Conservation (phyloP, 1,140 invertebrate genomes). For the Drosophila albomicans region DNA sequence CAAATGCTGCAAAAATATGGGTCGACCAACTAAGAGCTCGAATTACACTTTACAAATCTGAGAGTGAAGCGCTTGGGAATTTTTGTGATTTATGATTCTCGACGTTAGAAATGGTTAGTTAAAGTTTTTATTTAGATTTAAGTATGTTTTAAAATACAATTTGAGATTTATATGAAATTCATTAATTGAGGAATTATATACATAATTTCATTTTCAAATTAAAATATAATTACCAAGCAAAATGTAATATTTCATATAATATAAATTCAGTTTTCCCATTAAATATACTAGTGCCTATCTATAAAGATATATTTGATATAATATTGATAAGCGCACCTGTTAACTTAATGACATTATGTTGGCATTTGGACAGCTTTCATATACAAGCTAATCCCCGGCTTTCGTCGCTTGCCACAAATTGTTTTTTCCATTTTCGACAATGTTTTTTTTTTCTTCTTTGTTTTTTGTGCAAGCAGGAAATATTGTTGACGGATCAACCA, state of each 20-base stretch:
- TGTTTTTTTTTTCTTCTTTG: slow-evolving; percentile 52
- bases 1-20: slow-evolving; percentile 13
- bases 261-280: too few relatives aligned
- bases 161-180: too few relatives aligned
- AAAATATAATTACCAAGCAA: too few relatives aligned
- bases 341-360: slow-evolving; percentile 1
- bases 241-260: too few relatives aligned
- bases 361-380: not conserved
- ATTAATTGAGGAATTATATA: too few relatives aligned
- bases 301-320: not conserved
- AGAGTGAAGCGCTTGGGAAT: not conserved
- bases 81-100: too few relatives aligned
- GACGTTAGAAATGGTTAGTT: not conserved
- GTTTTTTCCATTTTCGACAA: slow-evolving; percentile 30
- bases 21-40: slow-evolving; percentile 20
- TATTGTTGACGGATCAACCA: slow-evolving; percentile 56
- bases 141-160: too few relatives aligned
- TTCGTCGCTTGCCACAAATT: slow-evolving; percentile 43
- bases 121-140: too few relatives aligned
- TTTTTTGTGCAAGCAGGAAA: slow-evolving; percentile 53
- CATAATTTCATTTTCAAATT: too few relatives aligned
- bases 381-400: not conserved
- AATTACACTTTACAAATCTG: slow-evolving; percentile 4
- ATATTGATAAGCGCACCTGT: not conserved
- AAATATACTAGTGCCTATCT: too few relatives aligned